These are phyloP conservation scores for Trogon melanurus DNA, from an alignment of 2,113 vertebrate species.

Conservation along the genomic window DNA sequence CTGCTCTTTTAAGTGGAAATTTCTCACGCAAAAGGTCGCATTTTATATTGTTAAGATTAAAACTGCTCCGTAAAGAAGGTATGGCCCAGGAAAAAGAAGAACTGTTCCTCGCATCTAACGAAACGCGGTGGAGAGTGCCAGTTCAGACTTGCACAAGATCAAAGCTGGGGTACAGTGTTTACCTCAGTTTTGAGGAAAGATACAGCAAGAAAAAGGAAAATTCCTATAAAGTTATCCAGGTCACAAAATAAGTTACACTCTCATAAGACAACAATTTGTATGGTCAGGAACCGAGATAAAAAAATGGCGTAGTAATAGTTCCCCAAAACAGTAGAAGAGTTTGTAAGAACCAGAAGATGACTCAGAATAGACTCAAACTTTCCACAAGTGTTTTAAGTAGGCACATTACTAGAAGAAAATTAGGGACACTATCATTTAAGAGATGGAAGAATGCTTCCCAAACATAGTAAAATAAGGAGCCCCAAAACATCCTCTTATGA, in stretches of 20 bases:
- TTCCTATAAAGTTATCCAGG: neutral
- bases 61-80: neutral
- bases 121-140: neutral
- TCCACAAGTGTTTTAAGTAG: neutral
- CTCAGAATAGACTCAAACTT: neutral
- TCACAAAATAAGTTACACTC: neutral
- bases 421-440: neutral
- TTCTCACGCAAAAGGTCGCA: neutral
- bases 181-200: neutral
- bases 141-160: neutral
- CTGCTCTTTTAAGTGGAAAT: conserved; percentile 25
- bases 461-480: neutral
- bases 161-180: neutral
- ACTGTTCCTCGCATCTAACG: neutral
- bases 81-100: neutral
- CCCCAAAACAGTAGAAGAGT: neutral
- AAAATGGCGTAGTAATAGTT: neutral
- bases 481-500: neutral
- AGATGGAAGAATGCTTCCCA: neutral
- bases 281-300: neutral
- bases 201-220: neutral
- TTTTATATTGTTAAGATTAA: neutral
- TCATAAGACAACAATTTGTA: neutral
- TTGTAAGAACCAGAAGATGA: neutral
- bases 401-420: neutral